Evolutionary conservation across 2,113 vertebrate genomes (phyloP), one percentile per base, ranked within the genome.

Genomic region (Meriones unguiculatus): DNA sequence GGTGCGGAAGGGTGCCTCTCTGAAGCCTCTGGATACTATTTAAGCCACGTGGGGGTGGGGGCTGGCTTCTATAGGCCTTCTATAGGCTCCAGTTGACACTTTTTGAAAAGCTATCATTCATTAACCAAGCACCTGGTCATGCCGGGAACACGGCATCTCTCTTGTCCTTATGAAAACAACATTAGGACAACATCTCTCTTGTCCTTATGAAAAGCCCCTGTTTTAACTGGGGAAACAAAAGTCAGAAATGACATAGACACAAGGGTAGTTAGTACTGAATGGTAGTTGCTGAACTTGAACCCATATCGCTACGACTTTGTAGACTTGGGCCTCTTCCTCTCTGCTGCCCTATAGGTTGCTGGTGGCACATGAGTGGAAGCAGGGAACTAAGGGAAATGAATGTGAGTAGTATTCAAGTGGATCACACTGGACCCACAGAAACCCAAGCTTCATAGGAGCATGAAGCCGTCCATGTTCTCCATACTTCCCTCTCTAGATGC

Each of bases 271-370:
- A 46, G 46, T 86, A 35, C n/a, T 4, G 50, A 50, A 15, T 41
- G 25, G 80, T 90, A 78, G 25, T 52, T 92, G 80, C 90, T 65
- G 28, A 32, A 32, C 57, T 91, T 89, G 87, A 96, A 50, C 35
- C 46, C 72, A 72, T 5, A 22, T 77, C 14, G 77, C 73, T 67
- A 0, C 3, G 30, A 96, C 64, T n/a, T 25, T n/a, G 28, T 2
- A 72, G 59, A 64, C n/a, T 30, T n/a, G 50, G 52, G 15, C 20
- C 24, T 3, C 50, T 54, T 88, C 57, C 5, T 25, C 5, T 32
- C 0, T 7, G 22, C 65, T 28, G 20, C 54, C 46, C 14, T 46
- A 46, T 46, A 38, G 11, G n/a, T 28, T n/a, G 41, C 76, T 86
- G 28, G 72, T 59, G 38, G 41, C 46, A 70, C 35, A 18, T 25